phyloP scores from a whole-genome alignment of 2,113 vertebrate genomes.

The Phocoena sinus region DNA sequence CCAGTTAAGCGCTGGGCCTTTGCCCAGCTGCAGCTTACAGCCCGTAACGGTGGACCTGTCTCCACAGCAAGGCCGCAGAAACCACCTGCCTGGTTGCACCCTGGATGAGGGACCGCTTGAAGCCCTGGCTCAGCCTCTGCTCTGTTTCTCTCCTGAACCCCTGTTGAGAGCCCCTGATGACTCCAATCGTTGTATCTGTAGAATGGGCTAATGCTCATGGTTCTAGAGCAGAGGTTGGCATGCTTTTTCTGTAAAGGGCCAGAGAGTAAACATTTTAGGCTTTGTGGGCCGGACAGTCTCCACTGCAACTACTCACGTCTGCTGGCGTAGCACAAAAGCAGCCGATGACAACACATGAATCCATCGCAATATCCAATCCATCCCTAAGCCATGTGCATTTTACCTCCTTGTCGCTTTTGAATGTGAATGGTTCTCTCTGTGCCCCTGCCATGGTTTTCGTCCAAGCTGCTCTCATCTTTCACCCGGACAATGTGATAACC shows the following conservation, averaged over 20 bases:
- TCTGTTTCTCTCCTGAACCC: neutral
- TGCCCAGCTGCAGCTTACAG: neutral
- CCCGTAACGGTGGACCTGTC: accelerated
- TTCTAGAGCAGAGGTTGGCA: neutral
- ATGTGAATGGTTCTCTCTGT: accelerated
- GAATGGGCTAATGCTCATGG: neutral
- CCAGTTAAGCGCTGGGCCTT: neutral
- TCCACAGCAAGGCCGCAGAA: neutral
- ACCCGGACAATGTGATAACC: neutral
- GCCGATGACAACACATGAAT: neutral
- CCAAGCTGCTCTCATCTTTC: neutral
- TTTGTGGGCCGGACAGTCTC: neutral
- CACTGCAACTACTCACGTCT: neutral
- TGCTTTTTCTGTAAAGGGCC: neutral
- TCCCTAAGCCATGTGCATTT: neutral
- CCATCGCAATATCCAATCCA: neutral
- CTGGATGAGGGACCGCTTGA: neutral
- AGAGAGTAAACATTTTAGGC: neutral
- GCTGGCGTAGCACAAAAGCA: neutral
- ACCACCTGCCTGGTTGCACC: accelerated
- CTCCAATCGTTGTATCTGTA: neutral
- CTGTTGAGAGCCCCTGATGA: neutral
- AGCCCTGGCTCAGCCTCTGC: neutral
- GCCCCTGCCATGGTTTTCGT: neutral
- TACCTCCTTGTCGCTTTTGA: neutral